Base-by-base conservation (phyloP, 2,113 vertebrate species). In the Cyprinodon brontotheroides region DNA sequence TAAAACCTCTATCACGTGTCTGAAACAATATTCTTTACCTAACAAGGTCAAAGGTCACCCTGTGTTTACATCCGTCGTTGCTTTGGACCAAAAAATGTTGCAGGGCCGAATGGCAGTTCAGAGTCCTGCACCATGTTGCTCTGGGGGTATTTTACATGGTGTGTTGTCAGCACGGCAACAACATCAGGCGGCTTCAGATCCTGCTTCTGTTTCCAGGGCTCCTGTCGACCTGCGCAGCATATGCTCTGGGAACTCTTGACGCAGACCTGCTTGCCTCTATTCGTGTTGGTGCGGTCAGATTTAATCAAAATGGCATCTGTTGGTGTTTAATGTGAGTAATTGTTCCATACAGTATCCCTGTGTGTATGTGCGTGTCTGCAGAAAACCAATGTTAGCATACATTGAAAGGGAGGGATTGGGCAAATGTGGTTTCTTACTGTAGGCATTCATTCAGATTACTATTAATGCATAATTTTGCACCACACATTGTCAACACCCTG, bases 261-360 rank as follows among this genome's bases (percentile, higher is more conserved):
- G 89, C 84, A 86, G 85, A 83, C 86, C 87, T 71, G 77, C 91
- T 92, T 73, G 84, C 78, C 91, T 94, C 88, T 90, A 89, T 93
- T 94, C 92, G 91, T 92, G 93, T 94, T 91, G 91, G 90, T 92
- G 90, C 87, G 92, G 92, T 94, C 93, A 93, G 91, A 93, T 94
- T 93, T 92, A 93, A 94, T 94, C 91, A 94, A 92, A 87, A 89
- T 90, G 91, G 92, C 93, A 93, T 94, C 93, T 95, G 94, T 88
- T 92, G 87, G 87, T 88, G 87, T 94, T 93, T 93, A 94, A 93
- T 93, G 90, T 92, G 92, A 93, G 91, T 94, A 92, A 94, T 94
- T 93, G 92, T 93, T 89, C 86, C 88, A 80, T 90, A 91, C 77
- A 72, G 77, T 81, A 47, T 71, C 82, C 66, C 48, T 83, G 75